Evolutionary conservation across 2,888 invertebrate genomes (phyloP).

Genomic region (Tenthredo distinguenda): DNA sequence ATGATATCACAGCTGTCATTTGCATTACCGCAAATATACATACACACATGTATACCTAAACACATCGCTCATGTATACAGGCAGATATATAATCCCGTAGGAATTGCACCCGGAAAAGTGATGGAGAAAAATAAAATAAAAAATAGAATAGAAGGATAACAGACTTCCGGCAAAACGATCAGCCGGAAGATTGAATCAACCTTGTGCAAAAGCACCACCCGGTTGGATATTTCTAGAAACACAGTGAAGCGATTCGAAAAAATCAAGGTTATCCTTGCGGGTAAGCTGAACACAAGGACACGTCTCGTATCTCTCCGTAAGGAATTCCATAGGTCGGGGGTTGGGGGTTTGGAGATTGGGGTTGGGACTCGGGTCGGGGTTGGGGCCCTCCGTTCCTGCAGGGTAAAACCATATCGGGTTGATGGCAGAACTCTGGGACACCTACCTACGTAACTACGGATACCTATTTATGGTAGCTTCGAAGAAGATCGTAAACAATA

Average conservation of each 20-base stretch:
- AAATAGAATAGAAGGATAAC: background rate
- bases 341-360: background rate
- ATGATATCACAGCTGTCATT: background rate
- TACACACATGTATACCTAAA: background rate
- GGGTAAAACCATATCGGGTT: conserved; percentile 6
- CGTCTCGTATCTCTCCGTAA: background rate
- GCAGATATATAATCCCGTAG: background rate
- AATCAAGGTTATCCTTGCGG: conserved; percentile 11
- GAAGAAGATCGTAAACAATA: conserved; percentile 42
- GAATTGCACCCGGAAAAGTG: background rate
- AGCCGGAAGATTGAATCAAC: conserved; percentile 35
- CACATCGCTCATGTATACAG: background rate
- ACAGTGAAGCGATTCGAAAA: conserved; percentile 36
- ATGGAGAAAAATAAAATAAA: background rate
- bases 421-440: background rate
- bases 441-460: background rate
- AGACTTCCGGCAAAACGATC: conserved; percentile 11
- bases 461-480: conserved; percentile 28
- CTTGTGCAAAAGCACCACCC: background rate
- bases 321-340: background rate
- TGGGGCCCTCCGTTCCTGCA: background rate
- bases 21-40: background rate
- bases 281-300: background rate
- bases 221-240: conserved; percentile 26
- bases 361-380: background rate